phyloP scores from a whole-genome alignment of 1,140 invertebrate genomes.

The Berghia stephanieae region DNA sequence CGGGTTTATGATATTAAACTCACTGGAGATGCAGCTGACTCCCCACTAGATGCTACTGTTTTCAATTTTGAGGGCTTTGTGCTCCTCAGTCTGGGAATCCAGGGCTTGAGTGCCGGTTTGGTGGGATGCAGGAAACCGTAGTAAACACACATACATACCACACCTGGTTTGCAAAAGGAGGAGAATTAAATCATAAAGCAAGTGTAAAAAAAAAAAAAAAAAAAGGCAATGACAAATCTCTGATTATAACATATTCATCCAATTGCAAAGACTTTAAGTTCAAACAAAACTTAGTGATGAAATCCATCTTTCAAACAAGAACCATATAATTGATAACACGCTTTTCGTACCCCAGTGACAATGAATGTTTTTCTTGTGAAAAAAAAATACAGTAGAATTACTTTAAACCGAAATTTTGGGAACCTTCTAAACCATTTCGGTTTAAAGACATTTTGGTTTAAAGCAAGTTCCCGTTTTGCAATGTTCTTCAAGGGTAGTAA shows the following conservation, averaged over 20 bases:
- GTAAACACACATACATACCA: conserved; percentile 52
- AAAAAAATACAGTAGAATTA: too few relatives aligned
- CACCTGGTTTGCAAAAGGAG: conserved; percentile 39
- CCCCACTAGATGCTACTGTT: conserved; percentile 17
- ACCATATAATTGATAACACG: too few relatives aligned
- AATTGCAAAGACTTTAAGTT: neutral
- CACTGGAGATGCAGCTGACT: neutral
- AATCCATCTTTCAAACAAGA: neutral
- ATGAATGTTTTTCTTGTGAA: too few relatives aligned
- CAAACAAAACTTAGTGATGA: neutral
- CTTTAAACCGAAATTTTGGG: too few relatives aligned
- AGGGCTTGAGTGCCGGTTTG: too few relatives aligned
- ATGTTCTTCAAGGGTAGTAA: too few relatives aligned
- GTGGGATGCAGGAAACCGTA: conserved; percentile 57
- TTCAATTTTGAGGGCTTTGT: conserved; percentile 26
- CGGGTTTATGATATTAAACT: neutral
- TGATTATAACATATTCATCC: neutral
- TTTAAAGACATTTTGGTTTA: too few relatives aligned
- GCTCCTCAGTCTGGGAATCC: too few relatives aligned
- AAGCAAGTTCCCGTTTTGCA: too few relatives aligned
- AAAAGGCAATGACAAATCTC: neutral
- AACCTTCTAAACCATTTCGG: too few relatives aligned
- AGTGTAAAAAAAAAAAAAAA: conserved; percentile 13
- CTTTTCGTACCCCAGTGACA: too few relatives aligned
- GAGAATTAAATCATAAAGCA: neutral